These are phyloP conservation scores for Anarsia innoxiella DNA, from an alignment of 2,888 invertebrate species.

Conservation along the genomic window DNA sequence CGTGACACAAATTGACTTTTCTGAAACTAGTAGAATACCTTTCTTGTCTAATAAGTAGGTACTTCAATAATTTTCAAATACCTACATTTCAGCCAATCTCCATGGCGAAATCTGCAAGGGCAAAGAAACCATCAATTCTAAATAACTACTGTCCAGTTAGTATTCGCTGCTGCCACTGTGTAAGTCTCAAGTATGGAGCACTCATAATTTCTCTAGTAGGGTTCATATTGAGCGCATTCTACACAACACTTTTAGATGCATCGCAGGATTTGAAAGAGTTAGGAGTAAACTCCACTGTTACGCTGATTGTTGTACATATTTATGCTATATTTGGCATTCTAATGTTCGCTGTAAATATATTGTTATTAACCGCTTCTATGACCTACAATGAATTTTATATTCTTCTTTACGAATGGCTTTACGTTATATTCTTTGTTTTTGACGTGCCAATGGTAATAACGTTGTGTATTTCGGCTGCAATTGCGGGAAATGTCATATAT, in stretches of 20 bases:
- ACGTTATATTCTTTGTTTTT: slow-evolving; percentile 28
- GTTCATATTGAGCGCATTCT: slow-evolving; percentile 27
- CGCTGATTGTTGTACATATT: slow-evolving; percentile 25
- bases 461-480: slow-evolving; percentile 22
- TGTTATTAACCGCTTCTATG: slow-evolving; percentile 33
- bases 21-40: too few species aligned
- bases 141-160: slow-evolving; percentile 28
- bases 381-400: slow-evolving; percentile 38
- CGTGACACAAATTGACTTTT: too few species aligned
- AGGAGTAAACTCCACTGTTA: slow-evolving; percentile 19
- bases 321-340: slow-evolving; percentile 36
- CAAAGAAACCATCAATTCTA: too few species aligned
- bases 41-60: too few species aligned
- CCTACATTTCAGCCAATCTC: too few species aligned
- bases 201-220: slow-evolving; percentile 35
- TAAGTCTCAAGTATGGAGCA: slow-evolving; percentile 36
- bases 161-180: slow-evolving; percentile 31
- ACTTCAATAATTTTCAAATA: too few species aligned
- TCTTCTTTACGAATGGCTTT: slow-evolving; percentile 39
- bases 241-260: slow-evolving; percentile 24
- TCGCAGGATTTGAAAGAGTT: slow-evolving; percentile 23
- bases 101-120: too few species aligned
- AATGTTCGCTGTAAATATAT: slow-evolving; percentile 27
- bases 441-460: slow-evolving; percentile 26
- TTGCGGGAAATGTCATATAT: slow-evolving; percentile 11